Base-by-base conservation (phyloP, 2,888 invertebrate species). In the Hermaeophaga mercurialis region DNA sequence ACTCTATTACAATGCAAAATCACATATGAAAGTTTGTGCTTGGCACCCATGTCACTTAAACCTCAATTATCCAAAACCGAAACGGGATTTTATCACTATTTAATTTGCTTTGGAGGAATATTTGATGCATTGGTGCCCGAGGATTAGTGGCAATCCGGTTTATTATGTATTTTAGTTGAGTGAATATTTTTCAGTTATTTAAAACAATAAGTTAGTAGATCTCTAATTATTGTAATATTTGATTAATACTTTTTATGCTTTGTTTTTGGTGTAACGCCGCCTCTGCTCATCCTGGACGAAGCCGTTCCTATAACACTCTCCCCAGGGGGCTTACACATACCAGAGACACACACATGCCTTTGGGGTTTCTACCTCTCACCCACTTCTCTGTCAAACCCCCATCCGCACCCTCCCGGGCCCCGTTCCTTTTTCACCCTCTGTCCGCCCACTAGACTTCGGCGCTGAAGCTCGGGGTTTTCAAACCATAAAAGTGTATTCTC, bases 201-300 rank as follows among this genome's bases (percentile, higher is more conserved):
- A n/a, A n/a, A n/a, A n/a, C n/a, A n/a, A n/a, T n/a, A n/a, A n/a
- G n/a, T n/a, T n/a, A n/a, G n/a, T n/a, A n/a, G n/a, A n/a, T n/a
- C n/a, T n/a, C n/a, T n/a, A n/a, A n/a, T n/a, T n/a, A n/a, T n/a
- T n/a, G n/a, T n/a, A n/a, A n/a, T n/a, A n/a, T n/a, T n/a, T n/a
- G n/a, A n/a, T n/a, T n/a, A n/a, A n/a, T n/a, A n/a, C n/a, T n/a
- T n/a, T n/a, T n/a, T n/a, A n/a, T n/a, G n/a, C n/a, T n/a, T n/a
- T n/a, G n/a, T n/a, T n/a, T n/a, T n/a, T n/a, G n/a, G n/a, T n/a
- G 3, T 22, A 22, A 22, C 22, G 22, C 6, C 78, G 74, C 74
- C 73, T 73, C 72, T 74, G 73, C 72, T 72, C 74, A 73, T 73
- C 73, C 70, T 70, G 71, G 70, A 70, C 69, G 71, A 70, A 72